phyloP scores from a whole-genome alignment of 1,140 invertebrate species.

The Belonocnema kinseyi region DNA sequence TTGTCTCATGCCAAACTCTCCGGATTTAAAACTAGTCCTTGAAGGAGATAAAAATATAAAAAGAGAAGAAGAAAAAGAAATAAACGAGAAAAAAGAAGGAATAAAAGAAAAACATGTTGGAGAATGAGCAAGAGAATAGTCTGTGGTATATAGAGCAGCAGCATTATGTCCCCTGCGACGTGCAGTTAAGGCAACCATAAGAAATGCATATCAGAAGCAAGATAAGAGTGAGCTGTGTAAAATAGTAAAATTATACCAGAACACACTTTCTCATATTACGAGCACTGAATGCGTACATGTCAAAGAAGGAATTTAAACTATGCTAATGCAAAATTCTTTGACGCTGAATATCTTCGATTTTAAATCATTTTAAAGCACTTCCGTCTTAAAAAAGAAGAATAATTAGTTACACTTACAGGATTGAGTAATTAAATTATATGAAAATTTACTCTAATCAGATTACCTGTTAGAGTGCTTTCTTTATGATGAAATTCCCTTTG shows the following conservation, averaged over 20 bases:
- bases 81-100: background rate
- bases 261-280: background rate
- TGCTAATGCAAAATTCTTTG: background rate
- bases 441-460: slow-evolving; percentile 2
- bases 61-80: background rate
- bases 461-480: background rate
- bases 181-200: slow-evolving; percentile 11
- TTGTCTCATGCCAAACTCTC: background rate
- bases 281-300: background rate
- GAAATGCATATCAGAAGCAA: slow-evolving; percentile 28
- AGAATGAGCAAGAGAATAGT: slow-evolving; percentile 20
- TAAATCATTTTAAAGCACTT: slow-evolving; percentile 1
- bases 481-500: background rate
- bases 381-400: background rate
- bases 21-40: slow-evolving; percentile 17
- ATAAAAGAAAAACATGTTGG: background rate
- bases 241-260: slow-evolving; percentile 23
- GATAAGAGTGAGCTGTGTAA: slow-evolving; percentile 4
- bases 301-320: slow-evolving; percentile 5
- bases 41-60: slow-evolving; percentile 6
- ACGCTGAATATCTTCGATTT: background rate
- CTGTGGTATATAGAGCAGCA: background rate
- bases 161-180: slow-evolving; percentile 23
- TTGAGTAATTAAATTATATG: background rate
- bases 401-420: slow-evolving; percentile 4